These are phyloP conservation scores for Indri indri DNA, from an alignment of 2,113 vertebrate species.

Conservation along the genomic window DNA sequence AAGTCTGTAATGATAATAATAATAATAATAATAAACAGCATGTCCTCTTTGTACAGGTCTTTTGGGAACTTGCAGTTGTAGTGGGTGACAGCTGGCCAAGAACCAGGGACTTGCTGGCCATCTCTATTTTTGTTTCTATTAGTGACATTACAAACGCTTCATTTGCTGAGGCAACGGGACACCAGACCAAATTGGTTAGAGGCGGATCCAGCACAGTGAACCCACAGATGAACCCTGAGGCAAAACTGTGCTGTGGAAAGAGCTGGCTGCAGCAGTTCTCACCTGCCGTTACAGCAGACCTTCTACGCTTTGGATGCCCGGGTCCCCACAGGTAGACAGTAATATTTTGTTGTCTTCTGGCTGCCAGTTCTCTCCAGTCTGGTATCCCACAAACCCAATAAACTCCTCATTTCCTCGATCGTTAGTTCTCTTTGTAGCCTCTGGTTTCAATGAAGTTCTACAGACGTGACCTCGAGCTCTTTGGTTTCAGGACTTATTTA, in stretches of 20 bases:
- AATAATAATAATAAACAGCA: neutral
- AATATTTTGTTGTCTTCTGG: neutral
- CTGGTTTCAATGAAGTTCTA: neutral
- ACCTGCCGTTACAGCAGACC: neutral
- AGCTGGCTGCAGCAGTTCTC: neutral
- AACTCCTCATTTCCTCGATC: neutral
- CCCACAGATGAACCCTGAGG: neutral
- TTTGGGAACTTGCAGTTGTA: neutral
- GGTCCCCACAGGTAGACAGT: neutral
- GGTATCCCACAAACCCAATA: neutral
- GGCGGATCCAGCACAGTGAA: neutral
- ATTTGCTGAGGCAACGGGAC: neutral
- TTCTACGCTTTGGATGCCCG: neutral
- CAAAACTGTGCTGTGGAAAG: neutral
- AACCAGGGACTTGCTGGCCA: neutral
- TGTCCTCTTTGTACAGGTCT: neutral
- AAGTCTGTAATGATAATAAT: neutral
- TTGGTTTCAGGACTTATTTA: neutral
- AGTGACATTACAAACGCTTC: neutral
- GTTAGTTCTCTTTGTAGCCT: neutral
- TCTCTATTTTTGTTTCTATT: neutral
- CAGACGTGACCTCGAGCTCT: neutral
- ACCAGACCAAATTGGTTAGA: neutral
- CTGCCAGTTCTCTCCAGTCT: neutral
- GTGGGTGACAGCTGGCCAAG: neutral